Percentiles rank a stretch among this genome's conserved stretches.
Conservation (phyloP, 2,113 vertebrate genomes). For the Bufo bufo region DNA sequence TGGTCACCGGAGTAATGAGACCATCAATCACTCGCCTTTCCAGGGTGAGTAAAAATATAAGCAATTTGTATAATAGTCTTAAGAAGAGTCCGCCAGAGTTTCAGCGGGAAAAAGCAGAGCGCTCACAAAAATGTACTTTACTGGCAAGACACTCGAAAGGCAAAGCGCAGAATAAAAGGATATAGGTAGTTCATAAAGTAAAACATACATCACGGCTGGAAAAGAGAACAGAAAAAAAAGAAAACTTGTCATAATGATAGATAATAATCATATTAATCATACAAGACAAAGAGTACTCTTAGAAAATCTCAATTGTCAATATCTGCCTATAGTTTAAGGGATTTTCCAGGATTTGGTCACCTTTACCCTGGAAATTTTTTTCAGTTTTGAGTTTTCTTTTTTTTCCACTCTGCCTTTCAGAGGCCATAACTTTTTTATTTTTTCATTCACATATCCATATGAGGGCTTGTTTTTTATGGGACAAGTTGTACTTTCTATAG, state of each 20-base stretch:
- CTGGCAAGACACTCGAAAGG: neutral
- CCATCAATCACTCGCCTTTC: conserved; percentile 74
- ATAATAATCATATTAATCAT: too few species aligned
- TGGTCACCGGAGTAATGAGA: conserved; percentile 73
- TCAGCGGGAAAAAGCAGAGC: conserved; percentile 62
- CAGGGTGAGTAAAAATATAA: conserved; percentile 68
- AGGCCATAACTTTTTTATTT: too few species aligned
- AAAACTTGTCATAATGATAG: neutral
- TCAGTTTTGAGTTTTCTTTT: too few species aligned
- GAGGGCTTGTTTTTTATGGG: too few species aligned
- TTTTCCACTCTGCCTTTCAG: too few species aligned
- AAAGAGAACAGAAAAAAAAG: neutral
- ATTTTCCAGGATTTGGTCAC: too few species aligned
- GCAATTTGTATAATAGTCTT: conserved; percentile 71
- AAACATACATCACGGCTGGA: neutral
- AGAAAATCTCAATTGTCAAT: too few species aligned
- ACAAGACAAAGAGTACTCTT: too few species aligned
- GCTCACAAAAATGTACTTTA: conserved; percentile 12
- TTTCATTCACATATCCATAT: too few species aligned
- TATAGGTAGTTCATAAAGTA: neutral
- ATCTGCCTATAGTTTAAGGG: too few species aligned
- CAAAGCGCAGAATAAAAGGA: neutral
- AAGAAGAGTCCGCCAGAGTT: conserved; percentile 67
- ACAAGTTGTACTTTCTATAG: too few species aligned
- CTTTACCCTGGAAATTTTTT: too few species aligned